Percentiles rank a stretch among this genome's conserved stretches.
phyloP scores from a whole-genome alignment of 92 coral and sea anemone species.

The Paramuricea clavata region DNA sequence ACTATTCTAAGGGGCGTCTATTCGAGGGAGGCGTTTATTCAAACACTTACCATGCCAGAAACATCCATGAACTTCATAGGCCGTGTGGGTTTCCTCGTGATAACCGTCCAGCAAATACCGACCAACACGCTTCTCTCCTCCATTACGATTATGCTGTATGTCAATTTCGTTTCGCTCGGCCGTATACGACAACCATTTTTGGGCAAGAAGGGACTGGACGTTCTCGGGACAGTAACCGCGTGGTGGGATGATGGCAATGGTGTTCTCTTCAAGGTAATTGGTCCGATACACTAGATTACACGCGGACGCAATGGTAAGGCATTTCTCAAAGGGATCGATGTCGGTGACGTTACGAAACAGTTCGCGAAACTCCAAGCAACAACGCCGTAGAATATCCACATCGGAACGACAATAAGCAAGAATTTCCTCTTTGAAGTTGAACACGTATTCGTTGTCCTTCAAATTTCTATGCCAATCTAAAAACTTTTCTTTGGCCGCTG shows the following conservation, averaged over 20 bases:
- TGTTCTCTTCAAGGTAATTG: constrained; percentile 28
- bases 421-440: constrained; percentile 12
- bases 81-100: constrained; percentile 29
- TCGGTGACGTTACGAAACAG: not conserved
- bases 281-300: constrained; percentile 49
- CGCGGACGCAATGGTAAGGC: constrained; percentile 62
- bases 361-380: constrained; percentile 11
- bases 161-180: not conserved
- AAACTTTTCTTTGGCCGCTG: not conserved
- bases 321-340: constrained; percentile 56
- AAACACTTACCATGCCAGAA: constrained; percentile 20
- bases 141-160: constrained; percentile 52
- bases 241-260: constrained; percentile 68
- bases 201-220: constrained; percentile 51
- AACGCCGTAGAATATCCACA: constrained; percentile 16
- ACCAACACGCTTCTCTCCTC: constrained; percentile 56
- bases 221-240: constrained; percentile 47
- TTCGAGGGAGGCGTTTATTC: too few species aligned
- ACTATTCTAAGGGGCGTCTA: too few species aligned
- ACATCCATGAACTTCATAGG: constrained; percentile 46
- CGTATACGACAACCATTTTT: constrained; percentile 51
- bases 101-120: constrained; percentile 57
- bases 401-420: constrained; percentile 24
- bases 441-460: not conserved
- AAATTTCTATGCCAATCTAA: not conserved